Evolutionary conservation across 2,888 invertebrate genomes (phyloP), one percentile per base, ranked within the genome.

Genomic region (Zootermopsis nevadensis): DNA sequence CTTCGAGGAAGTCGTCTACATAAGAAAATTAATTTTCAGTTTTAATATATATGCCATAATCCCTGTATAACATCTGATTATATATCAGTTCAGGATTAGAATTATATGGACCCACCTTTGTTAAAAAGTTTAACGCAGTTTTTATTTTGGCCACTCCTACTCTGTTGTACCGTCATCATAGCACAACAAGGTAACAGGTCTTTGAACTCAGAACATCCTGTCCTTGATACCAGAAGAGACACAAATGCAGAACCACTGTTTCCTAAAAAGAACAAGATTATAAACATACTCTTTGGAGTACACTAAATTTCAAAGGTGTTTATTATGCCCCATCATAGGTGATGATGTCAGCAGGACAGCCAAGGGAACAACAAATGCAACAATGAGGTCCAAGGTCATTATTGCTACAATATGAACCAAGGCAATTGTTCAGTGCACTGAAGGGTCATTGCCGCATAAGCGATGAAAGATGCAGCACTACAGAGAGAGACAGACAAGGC

Each of bases 181-280:
- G 33, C 33, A 48, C 30, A 74, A 27, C 74, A 74, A 35, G 82
- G 82, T 22, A 82, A 35, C 15, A 82, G 74, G 0, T 42, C 30
- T 6, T 72, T 48, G 55, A 82, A 82, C 4, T 24, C 55, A 24
- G 24, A 27, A n/a, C 53, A 53, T 24, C 82, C 82, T 31, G 27
- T 35, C 27, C 74, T 82, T 22, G 53, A 31, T 12, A 82, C 82
- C 31, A 60, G 35, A 7, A 82, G n/a, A n/a, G 82, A 33, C 2
- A 82, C 53, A 35, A 76, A 82, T 27, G 82, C 82, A 31, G 82
- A 82, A 2, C 82, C 82, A 76, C n/a, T 31, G 55, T 82, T 82
- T 22, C 82, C 82, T 82, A 55, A 35, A 69, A 77, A 10, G 8
- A 15, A 77, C n/a, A n/a, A n/a, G n/a, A n/a, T n/a, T n/a, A n/a